Base-by-base conservation (phyloP, 2,797 vertebrate species). In the Strix occidentalis region DNA sequence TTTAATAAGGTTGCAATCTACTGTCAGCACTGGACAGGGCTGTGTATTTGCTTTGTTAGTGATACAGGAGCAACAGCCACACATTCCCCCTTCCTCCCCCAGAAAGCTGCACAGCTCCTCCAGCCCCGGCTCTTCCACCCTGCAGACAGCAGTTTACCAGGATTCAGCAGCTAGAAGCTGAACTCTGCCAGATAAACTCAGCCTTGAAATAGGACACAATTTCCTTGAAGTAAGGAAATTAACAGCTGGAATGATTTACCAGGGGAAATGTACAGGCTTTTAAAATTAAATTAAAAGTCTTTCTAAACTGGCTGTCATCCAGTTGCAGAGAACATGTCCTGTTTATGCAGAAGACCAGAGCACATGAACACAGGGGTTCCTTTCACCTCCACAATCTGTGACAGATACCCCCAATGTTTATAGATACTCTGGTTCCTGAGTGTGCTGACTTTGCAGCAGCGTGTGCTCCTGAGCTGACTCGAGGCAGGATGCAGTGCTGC, bases 181-280 rank as follows among this genome's bases (percentile, higher is more conserved):
- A 87, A 85, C 56, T 85, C 81, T 46, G 37, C 19, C 57, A 80
- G 64, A 74, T 31, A 93, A 93, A 93, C 8, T 86, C 70, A 83
- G 84, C 68, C 50, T 89, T 66, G 60, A 87, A 85, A 92, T 23
- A 87, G 41, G 64, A 87, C 78, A 85, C 75, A 53, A 74, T 57
- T 93, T 87, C 92, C 78, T 88, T 89, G 70, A 93, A 97, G 78
- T 74, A 85, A 93, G 75, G 87, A 83, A 92, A 85, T 93, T 60
- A 96, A 80, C 56, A 93, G 71, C 81, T 89, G 90, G 48, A 65
- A 74, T 95, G 78, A 89, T 92, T 93, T 85, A 77, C 28, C 77
- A 74, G 68, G 48, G 64, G 84, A 96, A 91, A 89, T 60, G 51
- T 48, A 77, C 20, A 64, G 56, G 53, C 68, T 89, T 33, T 75